Evolutionary conservation across 2,888 invertebrate genomes (phyloP).

Genomic region (Epirrhoe tristata): DNA sequence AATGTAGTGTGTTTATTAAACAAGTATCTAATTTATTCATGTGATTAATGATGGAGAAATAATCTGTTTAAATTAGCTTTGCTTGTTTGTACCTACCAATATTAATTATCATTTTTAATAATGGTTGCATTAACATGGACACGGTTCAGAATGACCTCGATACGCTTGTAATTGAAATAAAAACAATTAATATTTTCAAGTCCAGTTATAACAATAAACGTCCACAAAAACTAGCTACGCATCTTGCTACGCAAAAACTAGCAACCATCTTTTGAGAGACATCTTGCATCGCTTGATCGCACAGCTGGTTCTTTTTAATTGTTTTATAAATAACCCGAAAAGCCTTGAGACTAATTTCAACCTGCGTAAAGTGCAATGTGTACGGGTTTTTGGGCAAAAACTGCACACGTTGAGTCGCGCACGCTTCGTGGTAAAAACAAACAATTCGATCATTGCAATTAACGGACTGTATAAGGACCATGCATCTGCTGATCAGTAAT

Average conservation of each 20-base stretch:
- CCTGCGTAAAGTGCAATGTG: conserved; percentile 41
- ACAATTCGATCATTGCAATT: conserved; percentile 50
- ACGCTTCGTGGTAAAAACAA: conserved; percentile 45
- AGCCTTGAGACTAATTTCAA: conserved; percentile 47
- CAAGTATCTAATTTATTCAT: conserved; percentile 21
- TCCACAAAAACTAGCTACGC: neutral
- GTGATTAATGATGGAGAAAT: conserved; percentile 31
- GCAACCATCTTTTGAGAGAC: conserved; percentile 15
- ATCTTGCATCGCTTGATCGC: conserved; percentile 32
- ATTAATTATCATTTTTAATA: conserved; percentile 24
- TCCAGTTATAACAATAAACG: conserved; percentile 24
- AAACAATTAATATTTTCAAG: conserved; percentile 1
- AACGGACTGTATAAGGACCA: conserved; percentile 40
- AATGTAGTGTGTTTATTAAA: conserved; percentile 27
- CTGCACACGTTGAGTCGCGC: conserved; percentile 36
- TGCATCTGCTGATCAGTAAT: conserved; percentile 43
- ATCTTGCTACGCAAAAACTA: conserved; percentile 18
- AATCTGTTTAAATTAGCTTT: conserved; percentile 26
- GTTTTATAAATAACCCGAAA: conserved; percentile 40
- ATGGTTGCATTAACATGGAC: conserved; percentile 18
- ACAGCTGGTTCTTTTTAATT: conserved; percentile 37
- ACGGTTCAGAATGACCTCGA: conserved; percentile 25
- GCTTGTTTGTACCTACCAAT: conserved; percentile 14
- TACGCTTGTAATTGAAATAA: conserved; percentile 3
- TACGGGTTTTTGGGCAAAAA: conserved; percentile 48